Evolutionary conservation across 1,140 invertebrate genomes (phyloP).

Genomic region (Varroa destructor): DNA sequence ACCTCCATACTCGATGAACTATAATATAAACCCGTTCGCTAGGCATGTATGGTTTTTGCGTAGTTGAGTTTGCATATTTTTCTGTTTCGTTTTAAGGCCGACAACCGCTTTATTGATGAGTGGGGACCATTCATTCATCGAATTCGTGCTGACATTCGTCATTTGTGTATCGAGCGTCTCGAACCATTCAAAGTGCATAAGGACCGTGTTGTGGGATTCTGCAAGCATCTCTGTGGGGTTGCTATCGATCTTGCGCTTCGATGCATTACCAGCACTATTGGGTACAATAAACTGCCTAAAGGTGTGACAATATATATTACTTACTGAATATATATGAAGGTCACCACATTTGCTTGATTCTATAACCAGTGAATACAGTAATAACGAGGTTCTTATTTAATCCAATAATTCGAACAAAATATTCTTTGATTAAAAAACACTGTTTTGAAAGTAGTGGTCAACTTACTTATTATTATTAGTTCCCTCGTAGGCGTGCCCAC

Average conservation of each 20-base stretch:
- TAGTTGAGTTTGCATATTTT: too few relatives aligned
- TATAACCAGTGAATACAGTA: too few relatives aligned
- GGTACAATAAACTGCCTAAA: slow-evolving; percentile 13
- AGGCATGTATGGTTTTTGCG: too few relatives aligned
- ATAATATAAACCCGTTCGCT: background rate
- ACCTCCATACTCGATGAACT: background rate
- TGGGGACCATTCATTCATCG: slow-evolving; percentile 41
- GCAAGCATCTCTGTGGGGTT: slow-evolving; percentile 71
- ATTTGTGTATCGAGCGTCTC: slow-evolving; percentile 52
- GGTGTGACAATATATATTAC: slow-evolving; percentile 16
- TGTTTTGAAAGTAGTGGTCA: too few relatives aligned
- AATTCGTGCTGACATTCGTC: slow-evolving; percentile 57
- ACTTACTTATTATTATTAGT: too few relatives aligned
- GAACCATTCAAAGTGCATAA: slow-evolving; percentile 42
- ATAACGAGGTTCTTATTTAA: too few relatives aligned
- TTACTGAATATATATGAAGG: slow-evolving; percentile 23
- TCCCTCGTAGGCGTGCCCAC: too few relatives aligned
- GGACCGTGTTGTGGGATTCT: slow-evolving; percentile 51
- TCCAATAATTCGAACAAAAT: too few relatives aligned
- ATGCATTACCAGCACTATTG: slow-evolving; percentile 16
- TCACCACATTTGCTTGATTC: background rate
- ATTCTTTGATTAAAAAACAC: too few relatives aligned
- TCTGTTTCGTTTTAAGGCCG: background rate
- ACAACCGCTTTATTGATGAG: slow-evolving; percentile 17
- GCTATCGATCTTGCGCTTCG: slow-evolving; percentile 52